These are phyloP conservation scores for Orthosia gothica DNA, from an alignment of 2,888 invertebrate genomes.

Conservation along the genomic window DNA sequence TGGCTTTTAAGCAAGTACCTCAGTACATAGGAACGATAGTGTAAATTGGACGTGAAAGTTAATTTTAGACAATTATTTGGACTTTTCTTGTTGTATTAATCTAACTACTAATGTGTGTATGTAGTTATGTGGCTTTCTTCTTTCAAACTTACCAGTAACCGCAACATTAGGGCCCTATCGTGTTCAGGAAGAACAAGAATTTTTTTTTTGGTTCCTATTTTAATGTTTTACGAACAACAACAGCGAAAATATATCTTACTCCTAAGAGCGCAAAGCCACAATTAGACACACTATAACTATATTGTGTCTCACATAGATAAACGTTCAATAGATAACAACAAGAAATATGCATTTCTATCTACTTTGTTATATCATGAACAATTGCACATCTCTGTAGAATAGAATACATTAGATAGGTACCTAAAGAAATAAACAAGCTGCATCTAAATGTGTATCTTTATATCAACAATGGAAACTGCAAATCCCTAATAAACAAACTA, in stretches of 20 bases:
- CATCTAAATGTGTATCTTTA: slow-evolving; percentile 26
- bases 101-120: too few species aligned
- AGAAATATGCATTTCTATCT: neutral
- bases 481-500: slow-evolving; percentile 13
- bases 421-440: slow-evolving; percentile 11
- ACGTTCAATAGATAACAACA: neutral
- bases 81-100: too few species aligned
- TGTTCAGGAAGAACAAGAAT: too few species aligned
- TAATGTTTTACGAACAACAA: neutral
- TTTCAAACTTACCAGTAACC: too few species aligned
- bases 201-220: too few species aligned
- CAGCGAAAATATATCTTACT: neutral
- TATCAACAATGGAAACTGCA: slow-evolving; percentile 37
- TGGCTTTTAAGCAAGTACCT: too few species aligned
- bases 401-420: too few species aligned
- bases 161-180: too few species aligned
- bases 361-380: slow-evolving; percentile 11
- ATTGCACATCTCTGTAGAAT: neutral
- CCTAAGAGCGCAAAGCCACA: neutral
- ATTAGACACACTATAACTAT: neutral
- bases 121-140: too few species aligned
- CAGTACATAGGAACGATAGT: too few species aligned
- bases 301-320: neutral
- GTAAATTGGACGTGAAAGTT: too few species aligned
- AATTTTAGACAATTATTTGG: too few species aligned